Conservation (phyloP, 1,140 invertebrate species). For the Drosophila dunni region DNA sequence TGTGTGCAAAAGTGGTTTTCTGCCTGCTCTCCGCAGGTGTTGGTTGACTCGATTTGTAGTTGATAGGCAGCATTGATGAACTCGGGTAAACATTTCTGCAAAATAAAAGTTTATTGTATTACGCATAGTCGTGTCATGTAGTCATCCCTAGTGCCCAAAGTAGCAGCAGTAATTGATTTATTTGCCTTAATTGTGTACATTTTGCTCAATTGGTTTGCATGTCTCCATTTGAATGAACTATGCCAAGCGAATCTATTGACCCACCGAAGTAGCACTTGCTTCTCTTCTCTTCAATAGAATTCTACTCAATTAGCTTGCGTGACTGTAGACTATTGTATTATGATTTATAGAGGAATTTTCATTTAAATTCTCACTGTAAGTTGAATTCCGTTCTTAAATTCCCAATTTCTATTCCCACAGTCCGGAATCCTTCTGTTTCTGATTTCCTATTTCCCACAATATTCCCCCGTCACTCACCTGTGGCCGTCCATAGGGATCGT, state of each 20-base stretch:
- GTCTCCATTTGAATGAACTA: conserved; percentile 56
- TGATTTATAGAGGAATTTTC: neutral
- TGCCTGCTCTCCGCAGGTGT: conserved; percentile 95
- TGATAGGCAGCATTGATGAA: conserved; percentile 98
- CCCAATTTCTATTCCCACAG: too few species aligned
- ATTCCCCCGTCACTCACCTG: conserved; percentile 62
- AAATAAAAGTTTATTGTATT: neutral
- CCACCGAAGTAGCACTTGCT: neutral
- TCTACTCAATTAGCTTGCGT: conserved; percentile 58
- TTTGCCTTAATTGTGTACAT: conserved; percentile 33
- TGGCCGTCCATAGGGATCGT: conserved; percentile 80
- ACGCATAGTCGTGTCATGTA: neutral
- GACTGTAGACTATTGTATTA: neutral
- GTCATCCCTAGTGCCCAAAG: neutral
- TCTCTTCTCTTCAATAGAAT: conserved; percentile 31
- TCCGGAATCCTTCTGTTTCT: neutral
- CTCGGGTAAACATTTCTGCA: conserved; percentile 95
- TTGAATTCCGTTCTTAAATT: too few species aligned
- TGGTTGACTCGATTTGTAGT: conserved; percentile 94
- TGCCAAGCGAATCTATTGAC: conserved; percentile 33
- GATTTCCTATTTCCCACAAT: neutral
- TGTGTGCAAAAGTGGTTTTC: conserved; percentile 95
- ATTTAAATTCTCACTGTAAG: neutral
- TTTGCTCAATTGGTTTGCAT: conserved; percentile 70
- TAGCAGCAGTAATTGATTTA: conserved; percentile 8